Conservation (phyloP, 2,113 vertebrate species). For the Ceyx melanurus region DNA sequence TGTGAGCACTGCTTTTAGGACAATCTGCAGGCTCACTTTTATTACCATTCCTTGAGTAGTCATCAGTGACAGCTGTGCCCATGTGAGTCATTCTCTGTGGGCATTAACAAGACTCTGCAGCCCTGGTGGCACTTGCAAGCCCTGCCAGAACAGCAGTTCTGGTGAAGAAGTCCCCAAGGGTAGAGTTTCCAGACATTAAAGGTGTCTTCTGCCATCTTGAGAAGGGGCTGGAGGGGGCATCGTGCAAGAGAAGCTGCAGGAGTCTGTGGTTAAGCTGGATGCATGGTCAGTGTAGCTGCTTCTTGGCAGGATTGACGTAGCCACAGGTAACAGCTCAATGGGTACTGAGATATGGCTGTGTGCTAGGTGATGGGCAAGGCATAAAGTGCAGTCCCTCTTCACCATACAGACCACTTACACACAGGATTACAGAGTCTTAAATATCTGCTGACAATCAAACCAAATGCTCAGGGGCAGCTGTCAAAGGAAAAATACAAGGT, state of each 20-base stretch:
- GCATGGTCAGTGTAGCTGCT: fast-evolving
- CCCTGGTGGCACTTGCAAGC: background rate
- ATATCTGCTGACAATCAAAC: background rate
- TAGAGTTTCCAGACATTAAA: background rate
- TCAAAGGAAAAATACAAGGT: background rate
- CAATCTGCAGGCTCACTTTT: background rate
- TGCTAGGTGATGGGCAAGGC: background rate
- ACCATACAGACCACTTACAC: background rate
- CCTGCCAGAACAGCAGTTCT: background rate
- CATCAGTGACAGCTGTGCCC: background rate
- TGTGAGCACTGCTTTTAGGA: background rate
- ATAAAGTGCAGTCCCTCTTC: background rate
- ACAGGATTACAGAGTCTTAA: background rate
- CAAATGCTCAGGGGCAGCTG: background rate
- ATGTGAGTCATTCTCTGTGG: background rate
- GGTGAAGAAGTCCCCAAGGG: background rate
- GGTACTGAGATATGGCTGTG: background rate
- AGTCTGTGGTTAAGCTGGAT: background rate
- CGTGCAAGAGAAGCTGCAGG: background rate
- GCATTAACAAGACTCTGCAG: background rate
- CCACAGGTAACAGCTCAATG: background rate
- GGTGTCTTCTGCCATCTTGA: background rate
- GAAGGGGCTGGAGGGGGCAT: background rate
- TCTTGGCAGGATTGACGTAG: background rate
- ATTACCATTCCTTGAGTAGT: background rate